phyloP scores from a whole-genome alignment of 2,888 invertebrate species.

The Aporophyla lueneburgensis region DNA sequence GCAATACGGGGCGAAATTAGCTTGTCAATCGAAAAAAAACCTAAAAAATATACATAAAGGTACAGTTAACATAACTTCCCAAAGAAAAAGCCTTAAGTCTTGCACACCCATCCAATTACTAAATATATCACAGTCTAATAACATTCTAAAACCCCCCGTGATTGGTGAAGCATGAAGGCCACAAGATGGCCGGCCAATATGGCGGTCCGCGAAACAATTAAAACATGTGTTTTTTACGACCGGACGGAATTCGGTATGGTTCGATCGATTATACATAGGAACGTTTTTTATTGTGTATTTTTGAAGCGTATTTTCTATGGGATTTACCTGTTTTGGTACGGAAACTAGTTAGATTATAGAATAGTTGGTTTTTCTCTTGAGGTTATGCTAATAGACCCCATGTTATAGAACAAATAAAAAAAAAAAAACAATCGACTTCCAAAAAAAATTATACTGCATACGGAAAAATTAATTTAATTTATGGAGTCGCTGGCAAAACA shows the following conservation, averaged over 20 bases:
- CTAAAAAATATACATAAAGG: too few relatives aligned
- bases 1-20: too few relatives aligned
- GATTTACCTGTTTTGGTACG: constrained; percentile 28
- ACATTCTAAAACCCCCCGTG: constrained; percentile 38
- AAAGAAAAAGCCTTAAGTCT: neutral
- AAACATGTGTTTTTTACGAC: constrained; percentile 54
- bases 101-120: constrained; percentile 17
- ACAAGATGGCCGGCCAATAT: constrained; percentile 53
- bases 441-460: too few relatives aligned
- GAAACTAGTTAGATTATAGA: neutral
- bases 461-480: too few relatives aligned
- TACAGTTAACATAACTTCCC: too few relatives aligned
- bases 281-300: constrained; percentile 18
- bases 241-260: constrained; percentile 54
- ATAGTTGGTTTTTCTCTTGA: neutral
- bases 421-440: too few relatives aligned
- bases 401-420: neutral
- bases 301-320: constrained; percentile 8
- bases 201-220: constrained; percentile 52
- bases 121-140: constrained; percentile 3
- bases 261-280: constrained; percentile 31
- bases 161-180: constrained; percentile 57
- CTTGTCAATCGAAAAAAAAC: too few relatives aligned
- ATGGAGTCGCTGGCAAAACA: too few relatives aligned
- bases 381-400: neutral